Base-by-base conservation (phyloP, 2,888 invertebrate genomes). In the Morinoia aosen region DNA sequence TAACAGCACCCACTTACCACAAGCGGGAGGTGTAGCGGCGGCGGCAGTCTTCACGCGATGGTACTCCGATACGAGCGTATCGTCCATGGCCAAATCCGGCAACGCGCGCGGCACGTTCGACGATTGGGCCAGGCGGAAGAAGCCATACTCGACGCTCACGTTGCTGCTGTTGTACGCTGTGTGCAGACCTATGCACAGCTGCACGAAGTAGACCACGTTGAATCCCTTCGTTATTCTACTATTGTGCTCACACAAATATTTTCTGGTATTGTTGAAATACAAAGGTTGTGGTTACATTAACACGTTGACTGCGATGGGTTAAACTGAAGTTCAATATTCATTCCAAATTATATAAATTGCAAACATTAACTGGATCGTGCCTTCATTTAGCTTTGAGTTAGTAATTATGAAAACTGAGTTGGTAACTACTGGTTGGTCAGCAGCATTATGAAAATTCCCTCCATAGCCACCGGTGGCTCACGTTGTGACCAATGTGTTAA, bases 61-160 rank as follows among this genome's bases (percentile, higher is more conserved):
- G 40, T 95, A 95, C 61, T 95, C 64, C 16, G 39, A 7, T 16
- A 95, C 39, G 19, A 95, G 64, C 40, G 76, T 48, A 4, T 76
- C 64, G 40, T 95, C 95, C 19, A 56, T 57, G n/a, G 25, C 2
- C 48, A 91, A 57, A 11, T 40, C 58, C 10, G 88, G 58, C 56
- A 96, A 40, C 0, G 95, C 88, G 40, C 16, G 95, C 8, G 19
- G 39, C 0, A 96, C 95, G n/a, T 58, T 93, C 14, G 95, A 96
- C 0, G 96, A 95, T 19, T 96, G 90, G 19, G 95, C 96, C 56
- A 96, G 91, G 12, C 96, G 95, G 56, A 95, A 93, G 76, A 94
- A 95, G 25, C 95, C 96, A 39, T 96, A 96, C 94, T 95, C 95
- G 25, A 96, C 19, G n/a, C 95, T 95, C 58, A 96, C 95, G 25